Evolutionary conservation across 2,113 vertebrate species (phyloP).

Genomic region (Eudyptes chrysolophus): DNA sequence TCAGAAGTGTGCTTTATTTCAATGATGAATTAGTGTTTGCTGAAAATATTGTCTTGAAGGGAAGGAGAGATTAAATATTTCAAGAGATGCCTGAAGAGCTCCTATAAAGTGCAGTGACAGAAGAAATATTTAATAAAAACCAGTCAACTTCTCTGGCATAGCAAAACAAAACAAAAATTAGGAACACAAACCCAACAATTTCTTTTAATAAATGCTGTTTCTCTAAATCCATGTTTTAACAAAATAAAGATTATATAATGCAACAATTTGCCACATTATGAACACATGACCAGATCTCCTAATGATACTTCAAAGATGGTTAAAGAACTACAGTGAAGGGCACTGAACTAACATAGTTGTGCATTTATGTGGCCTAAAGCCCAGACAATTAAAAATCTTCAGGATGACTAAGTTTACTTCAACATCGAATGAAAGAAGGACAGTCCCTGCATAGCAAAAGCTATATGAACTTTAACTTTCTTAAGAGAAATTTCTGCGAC

Average conservation of each 20-base stretch:
- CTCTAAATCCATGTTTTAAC: not conserved
- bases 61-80: not conserved
- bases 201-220: not conserved
- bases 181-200: not conserved
- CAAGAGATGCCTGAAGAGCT: not conserved
- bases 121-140: not conserved
- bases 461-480: not conserved
- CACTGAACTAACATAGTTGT: not conserved
- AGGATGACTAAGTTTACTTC: not conserved
- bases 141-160: not conserved
- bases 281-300: not conserved
- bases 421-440: not conserved
- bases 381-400: not conserved
- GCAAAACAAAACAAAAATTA: not conserved
- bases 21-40: not conserved
- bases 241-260: not conserved
- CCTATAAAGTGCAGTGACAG: not conserved
- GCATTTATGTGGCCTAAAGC: not conserved
- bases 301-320: not conserved
- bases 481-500: not conserved
- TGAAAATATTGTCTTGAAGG: not conserved
- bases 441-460: not conserved
- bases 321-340: not conserved
- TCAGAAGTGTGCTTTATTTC: not conserved
- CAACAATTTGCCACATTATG: not conserved